phyloP scores from a whole-genome alignment of 2,113 vertebrate genomes.

The Perca flavescens region DNA sequence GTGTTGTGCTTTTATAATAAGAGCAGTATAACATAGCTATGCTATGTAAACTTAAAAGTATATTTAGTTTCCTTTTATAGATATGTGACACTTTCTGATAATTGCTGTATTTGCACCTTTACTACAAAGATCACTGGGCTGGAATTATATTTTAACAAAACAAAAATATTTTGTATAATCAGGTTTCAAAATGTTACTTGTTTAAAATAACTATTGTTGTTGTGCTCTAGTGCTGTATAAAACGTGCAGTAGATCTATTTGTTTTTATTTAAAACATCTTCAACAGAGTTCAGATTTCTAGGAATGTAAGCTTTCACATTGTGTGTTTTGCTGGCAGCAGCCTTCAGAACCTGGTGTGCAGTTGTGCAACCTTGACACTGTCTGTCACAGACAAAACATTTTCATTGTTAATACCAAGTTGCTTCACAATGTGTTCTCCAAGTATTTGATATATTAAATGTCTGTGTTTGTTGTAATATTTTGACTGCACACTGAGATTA shows the following conservation, averaged over 20 bases:
- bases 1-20: background rate
- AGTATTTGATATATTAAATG: background rate
- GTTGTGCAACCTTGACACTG: background rate
- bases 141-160: too few relatives aligned
- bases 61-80: background rate
- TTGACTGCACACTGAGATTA: background rate
- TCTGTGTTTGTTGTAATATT: background rate
- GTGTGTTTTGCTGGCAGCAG: background rate
- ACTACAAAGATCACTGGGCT: background rate
- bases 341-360: background rate
- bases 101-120: background rate
- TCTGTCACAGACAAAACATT: background rate
- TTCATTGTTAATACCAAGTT: background rate
- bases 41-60: background rate
- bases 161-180: too few relatives aligned
- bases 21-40: background rate
- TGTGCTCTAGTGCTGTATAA: background rate
- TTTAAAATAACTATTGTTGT: background rate
- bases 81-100: background rate
- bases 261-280: background rate
- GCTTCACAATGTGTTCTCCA: background rate
- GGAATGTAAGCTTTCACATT: background rate
- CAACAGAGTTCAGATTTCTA: background rate
- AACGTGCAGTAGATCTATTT: background rate
- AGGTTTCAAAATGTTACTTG: too few relatives aligned